Conservation (phyloP, 2,888 invertebrate species). For the Empis livida region DNA sequence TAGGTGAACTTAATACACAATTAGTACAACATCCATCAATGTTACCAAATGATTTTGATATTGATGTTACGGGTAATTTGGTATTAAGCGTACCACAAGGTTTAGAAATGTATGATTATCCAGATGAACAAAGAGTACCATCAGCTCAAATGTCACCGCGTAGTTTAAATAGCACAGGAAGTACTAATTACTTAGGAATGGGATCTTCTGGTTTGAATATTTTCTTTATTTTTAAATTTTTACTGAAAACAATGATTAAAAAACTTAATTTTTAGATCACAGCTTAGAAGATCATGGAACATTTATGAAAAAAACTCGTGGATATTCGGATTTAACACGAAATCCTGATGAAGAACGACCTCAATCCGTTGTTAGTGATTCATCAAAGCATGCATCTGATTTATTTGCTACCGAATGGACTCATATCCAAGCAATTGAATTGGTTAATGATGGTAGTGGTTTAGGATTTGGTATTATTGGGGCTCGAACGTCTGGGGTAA, state of each 20-base stretch:
- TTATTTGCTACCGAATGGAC: constrained; percentile 83
- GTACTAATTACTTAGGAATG: constrained; percentile 11
- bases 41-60: constrained; percentile 85
- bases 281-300: constrained; percentile 15
- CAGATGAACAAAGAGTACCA: constrained; percentile 64
- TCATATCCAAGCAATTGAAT: constrained; percentile 93
- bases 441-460: constrained; percentile 95
- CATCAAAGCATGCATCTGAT: constrained; percentile 55
- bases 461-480: constrained; percentile 98
- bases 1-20: constrained; percentile 75
- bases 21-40: constrained; percentile 84
- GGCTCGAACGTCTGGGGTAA: constrained; percentile 94
- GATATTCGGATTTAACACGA: constrained; percentile 21
- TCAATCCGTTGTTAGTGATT: constrained; percentile 54
- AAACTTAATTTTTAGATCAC: constrained; percentile 10
- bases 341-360: constrained; percentile 39
- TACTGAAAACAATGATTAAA: neutral
- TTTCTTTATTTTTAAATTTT: neutral
- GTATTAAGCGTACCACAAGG: constrained; percentile 50
- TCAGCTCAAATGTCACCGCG: constrained; percentile 59
- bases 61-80: constrained; percentile 66
- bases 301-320: constrained; percentile 56
- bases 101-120: constrained; percentile 43
- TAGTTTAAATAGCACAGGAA: constrained; percentile 46
- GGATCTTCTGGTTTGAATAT: constrained; percentile 3